A percentile compares a stretch with the other conserved stretches of the same genome.
phyloP scores from a whole-genome alignment of 2,888 invertebrate genomes.

The Epinotia demarniana region DNA sequence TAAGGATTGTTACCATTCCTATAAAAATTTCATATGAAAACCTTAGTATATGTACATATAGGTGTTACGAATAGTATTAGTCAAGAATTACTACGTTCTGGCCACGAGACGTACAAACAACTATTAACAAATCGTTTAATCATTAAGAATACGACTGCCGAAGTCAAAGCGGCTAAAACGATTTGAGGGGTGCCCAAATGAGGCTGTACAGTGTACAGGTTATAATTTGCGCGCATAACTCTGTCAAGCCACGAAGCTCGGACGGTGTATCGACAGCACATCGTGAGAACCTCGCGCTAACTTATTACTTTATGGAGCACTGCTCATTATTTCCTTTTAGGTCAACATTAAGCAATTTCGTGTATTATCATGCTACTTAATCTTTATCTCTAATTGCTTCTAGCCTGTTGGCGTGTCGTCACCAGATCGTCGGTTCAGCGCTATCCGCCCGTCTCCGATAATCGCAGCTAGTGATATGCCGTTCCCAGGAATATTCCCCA shows the following conservation, averaged over 20 bases:
- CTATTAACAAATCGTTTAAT: too few species aligned
- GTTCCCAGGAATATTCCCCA: too few species aligned
- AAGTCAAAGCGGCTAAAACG: neutral
- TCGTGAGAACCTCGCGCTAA: conserved; percentile 40
- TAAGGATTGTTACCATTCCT: neutral
- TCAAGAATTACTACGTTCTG: too few species aligned
- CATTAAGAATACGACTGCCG: neutral
- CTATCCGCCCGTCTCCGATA: neutral
- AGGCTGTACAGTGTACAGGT: neutral
- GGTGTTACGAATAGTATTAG: too few species aligned
- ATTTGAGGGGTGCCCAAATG: conserved; percentile 2
- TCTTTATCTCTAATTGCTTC: conserved; percentile 42
- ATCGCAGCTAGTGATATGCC: too few species aligned
- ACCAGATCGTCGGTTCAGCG: neutral
- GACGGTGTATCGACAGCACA: conserved; percentile 21
- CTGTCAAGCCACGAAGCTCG: conserved; percentile 10
- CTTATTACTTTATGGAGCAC: conserved; percentile 39
- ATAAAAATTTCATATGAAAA: neutral
- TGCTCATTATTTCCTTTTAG: conserved; percentile 44
- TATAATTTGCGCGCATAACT: conserved; percentile 22
- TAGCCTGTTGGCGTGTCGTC: conserved; percentile 25
- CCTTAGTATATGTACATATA: too few species aligned
- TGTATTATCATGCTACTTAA: conserved; percentile 40
- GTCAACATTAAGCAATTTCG: conserved; percentile 40
- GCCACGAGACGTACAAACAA: too few species aligned